A percentile compares a stretch with the other conserved stretches of the same genome.
Conservation (phyloP, 1,140 invertebrate species). For the Dufourea novaeangliae region DNA sequence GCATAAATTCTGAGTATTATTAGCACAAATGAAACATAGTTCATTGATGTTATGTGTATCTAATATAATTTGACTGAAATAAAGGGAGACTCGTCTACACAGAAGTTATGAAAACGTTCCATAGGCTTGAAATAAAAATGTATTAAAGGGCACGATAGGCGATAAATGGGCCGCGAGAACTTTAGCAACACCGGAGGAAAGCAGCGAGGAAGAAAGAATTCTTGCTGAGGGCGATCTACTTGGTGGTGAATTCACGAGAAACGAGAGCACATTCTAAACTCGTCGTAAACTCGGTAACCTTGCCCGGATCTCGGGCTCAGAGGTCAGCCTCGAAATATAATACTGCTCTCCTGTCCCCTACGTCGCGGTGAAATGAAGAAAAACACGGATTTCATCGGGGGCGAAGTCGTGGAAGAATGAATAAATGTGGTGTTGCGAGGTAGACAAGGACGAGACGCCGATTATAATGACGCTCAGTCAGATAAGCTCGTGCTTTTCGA, state of each 20-base stretch:
- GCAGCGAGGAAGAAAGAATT: slow-evolving; percentile 46
- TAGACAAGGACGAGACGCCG: slow-evolving; percentile 29
- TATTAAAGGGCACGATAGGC: slow-evolving; percentile 18
- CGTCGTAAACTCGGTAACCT: slow-evolving; percentile 70
- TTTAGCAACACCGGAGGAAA: background rate
- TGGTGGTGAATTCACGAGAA: slow-evolving; percentile 52
- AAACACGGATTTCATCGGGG: background rate
- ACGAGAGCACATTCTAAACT: slow-evolving; percentile 69
- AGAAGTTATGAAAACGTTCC: background rate
- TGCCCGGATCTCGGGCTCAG: slow-evolving; percentile 57
- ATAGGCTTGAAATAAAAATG: background rate
- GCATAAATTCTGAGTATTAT: too few species aligned
- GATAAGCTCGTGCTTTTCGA: slow-evolving; percentile 66
- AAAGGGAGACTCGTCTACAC: too few species aligned
- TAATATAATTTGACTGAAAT: background rate
- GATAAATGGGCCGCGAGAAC: slow-evolving; percentile 32
- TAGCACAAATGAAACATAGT: background rate
- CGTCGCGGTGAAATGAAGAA: slow-evolving; percentile 30
- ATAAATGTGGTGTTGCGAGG: background rate
- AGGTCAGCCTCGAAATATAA: slow-evolving; percentile 68
- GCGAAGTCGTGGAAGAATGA: slow-evolving; percentile 4
- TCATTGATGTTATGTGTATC: too few species aligned
- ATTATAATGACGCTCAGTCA: slow-evolving; percentile 54
- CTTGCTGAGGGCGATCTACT: slow-evolving; percentile 29
- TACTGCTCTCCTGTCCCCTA: slow-evolving; percentile 37